Percentiles rank a stretch among this genome's conserved stretches.
Evolutionary conservation across 2,888 invertebrate species (phyloP).

Genomic region (Acleris sparsana): DNA sequence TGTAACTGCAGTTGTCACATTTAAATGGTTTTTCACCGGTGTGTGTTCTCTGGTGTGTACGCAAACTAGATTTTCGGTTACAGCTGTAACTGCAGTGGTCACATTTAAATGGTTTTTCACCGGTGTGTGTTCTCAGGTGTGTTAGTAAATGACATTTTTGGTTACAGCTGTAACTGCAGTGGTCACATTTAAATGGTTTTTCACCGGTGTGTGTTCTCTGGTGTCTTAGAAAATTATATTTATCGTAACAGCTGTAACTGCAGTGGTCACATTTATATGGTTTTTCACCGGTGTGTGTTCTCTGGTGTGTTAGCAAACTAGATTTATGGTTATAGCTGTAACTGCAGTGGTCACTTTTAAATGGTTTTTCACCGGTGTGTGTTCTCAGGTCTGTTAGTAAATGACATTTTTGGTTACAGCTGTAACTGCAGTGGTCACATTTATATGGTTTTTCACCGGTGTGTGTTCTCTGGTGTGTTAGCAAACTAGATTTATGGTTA

Average conservation of each 20-base stretch:
- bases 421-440: background rate
- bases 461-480: background rate
- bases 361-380: slow-evolving; percentile 37
- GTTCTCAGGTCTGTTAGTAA: background rate
- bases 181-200: no score
- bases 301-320: background rate
- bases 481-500: background rate
- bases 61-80: background rate
- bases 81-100: slow-evolving; percentile 33
- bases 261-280: slow-evolving; percentile 18
- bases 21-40: slow-evolving; percentile 12
- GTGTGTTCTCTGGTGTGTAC: background rate
- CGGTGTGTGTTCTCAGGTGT: no score
- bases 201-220: no score
- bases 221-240: no score
- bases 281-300: background rate
- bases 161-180: no score
- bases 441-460: slow-evolving; percentile 12
- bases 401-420: background rate
- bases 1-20: background rate
- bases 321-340: background rate
- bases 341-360: slow-evolving; percentile 35
- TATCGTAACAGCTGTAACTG: no score
- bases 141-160: no score
- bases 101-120: no score